These are phyloP conservation scores for Falco berigora DNA, from an alignment of 2,797 vertebrate species.

Conservation along the genomic window DNA sequence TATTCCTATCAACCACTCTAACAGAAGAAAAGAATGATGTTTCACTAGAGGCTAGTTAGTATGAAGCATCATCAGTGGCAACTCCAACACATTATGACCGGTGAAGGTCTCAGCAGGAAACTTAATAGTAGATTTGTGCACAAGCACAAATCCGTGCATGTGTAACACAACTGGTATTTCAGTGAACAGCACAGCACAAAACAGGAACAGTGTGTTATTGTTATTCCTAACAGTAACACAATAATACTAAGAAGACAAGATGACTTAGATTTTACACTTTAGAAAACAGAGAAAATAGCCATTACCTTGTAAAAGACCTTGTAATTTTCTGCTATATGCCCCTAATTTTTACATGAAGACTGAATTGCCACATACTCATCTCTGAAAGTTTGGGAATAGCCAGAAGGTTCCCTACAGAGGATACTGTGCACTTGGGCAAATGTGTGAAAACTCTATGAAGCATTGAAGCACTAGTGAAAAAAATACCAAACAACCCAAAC, in stretches of 20 bases:
- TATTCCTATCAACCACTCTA: neutral
- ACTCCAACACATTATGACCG: neutral
- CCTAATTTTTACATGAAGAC: neutral
- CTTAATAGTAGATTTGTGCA: neutral
- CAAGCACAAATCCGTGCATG: neutral
- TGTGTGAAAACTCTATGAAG: neutral
- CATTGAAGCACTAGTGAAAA: neutral
- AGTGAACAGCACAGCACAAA: neutral
- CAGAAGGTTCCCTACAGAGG: neutral
- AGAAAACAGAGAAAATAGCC: neutral
- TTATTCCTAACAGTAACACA: neutral
- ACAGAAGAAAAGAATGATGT: neutral
- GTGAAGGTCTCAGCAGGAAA: neutral
- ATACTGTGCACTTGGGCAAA: neutral
- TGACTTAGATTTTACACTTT: neutral
- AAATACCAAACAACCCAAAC: no score
- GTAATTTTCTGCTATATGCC: neutral
- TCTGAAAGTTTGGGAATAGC: neutral
- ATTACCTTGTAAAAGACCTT: neutral
- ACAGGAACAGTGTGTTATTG: neutral
- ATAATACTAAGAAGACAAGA: neutral
- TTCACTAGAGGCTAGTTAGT: neutral
- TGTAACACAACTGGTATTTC: neutral
- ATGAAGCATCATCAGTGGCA: neutral
- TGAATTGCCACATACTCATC: neutral